phyloP scores from a whole-genome alignment of 2,113 vertebrate species.

The Zapornia atra region DNA sequence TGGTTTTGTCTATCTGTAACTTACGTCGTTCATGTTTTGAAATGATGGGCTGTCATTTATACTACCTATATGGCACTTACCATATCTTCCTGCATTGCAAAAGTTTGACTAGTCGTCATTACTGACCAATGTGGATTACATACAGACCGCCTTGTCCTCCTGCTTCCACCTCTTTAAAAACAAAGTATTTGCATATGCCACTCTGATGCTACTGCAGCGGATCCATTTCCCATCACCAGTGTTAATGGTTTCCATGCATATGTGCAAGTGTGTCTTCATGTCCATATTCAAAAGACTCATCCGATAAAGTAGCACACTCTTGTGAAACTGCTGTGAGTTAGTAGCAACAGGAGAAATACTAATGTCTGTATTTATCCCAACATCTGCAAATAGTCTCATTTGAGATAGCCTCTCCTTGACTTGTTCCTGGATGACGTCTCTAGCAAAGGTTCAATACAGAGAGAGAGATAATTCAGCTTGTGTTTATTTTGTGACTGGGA shows the following conservation, averaged over 20 bases:
- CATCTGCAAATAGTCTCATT: not conserved
- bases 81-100: not conserved
- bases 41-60: not conserved
- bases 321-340: not conserved
- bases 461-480: not conserved
- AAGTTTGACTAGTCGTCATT: not conserved
- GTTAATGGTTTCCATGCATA: not conserved
- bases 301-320: not conserved
- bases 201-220: not conserved
- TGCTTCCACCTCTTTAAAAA: not conserved
- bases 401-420: not conserved
- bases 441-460: not conserved
- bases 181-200: accelerated
- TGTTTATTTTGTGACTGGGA: not conserved
- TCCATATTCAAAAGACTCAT: not conserved
- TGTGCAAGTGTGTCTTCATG: not conserved
- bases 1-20: not conserved
- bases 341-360: not conserved
- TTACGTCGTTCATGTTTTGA: not conserved
- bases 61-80: not conserved
- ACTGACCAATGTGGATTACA: not conserved
- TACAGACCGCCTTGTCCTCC: not conserved
- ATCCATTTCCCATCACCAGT: not conserved
- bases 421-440: not conserved
- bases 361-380: not conserved